phyloP scores from a whole-genome alignment of 2,888 invertebrate genomes.

The Lymantria dispar region DNA sequence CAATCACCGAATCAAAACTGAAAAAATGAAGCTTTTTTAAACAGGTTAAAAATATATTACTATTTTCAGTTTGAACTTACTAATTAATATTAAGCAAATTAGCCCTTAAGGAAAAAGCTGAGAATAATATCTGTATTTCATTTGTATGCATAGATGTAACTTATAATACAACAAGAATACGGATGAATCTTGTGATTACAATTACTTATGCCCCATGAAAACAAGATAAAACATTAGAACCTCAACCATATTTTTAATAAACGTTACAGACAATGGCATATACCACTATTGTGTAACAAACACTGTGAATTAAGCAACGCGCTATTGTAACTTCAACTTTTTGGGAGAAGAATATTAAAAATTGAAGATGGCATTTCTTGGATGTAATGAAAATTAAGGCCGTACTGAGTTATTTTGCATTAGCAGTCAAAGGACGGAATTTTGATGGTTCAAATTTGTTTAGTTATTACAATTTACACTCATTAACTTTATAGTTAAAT shows the following conservation, averaged over 20 bases:
- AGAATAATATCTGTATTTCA: too few species aligned
- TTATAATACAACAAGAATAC: slow-evolving; percentile 1
- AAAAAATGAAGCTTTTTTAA: too few species aligned
- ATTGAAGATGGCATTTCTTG: not conserved
- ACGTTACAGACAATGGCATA: slow-evolving; percentile 15
- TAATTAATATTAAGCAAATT: too few species aligned
- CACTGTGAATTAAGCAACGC: slow-evolving; percentile 20
- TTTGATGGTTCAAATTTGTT: too few species aligned
- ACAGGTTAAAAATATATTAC: too few species aligned
- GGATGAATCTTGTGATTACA: slow-evolving; percentile 40
- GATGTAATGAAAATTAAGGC: not conserved
- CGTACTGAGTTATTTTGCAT: not conserved
- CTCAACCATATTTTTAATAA: slow-evolving; percentile 13
- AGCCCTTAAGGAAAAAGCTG: too few species aligned
- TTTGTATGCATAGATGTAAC: not conserved
- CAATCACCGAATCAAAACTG: too few species aligned
- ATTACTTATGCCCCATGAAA: slow-evolving; percentile 40
- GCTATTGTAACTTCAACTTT: not conserved
- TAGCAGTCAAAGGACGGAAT: too few species aligned
- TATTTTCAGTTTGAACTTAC: too few species aligned
- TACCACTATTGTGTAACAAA: slow-evolving; percentile 15
- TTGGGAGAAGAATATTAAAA: not conserved
- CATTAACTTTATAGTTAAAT: not conserved
- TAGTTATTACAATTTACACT: not conserved
- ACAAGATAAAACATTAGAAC: slow-evolving; percentile 35